phyloP scores from a whole-genome alignment of 2,113 vertebrate species.

The Cathartes aura region DNA sequence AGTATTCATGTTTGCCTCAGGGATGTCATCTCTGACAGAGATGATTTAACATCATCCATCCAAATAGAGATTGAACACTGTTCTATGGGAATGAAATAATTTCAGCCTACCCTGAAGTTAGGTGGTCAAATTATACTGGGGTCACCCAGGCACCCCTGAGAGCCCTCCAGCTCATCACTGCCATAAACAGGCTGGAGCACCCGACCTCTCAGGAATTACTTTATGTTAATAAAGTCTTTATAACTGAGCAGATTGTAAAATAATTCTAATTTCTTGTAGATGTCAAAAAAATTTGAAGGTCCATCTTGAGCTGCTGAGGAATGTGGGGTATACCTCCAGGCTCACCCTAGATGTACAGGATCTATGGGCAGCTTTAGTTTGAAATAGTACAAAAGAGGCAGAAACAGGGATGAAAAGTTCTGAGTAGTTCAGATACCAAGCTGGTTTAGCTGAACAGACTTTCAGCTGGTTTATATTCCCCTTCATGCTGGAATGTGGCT shows the following conservation, averaged over 20 bases:
- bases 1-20: not conserved
- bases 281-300: not conserved
- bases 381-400: not conserved
- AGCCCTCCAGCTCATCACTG: constrained; percentile 20
- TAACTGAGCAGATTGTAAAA: not conserved
- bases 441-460: not conserved
- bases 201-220: not conserved
- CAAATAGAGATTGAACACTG: not conserved
- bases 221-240: not conserved
- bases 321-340: not conserved
- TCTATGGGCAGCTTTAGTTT: not conserved
- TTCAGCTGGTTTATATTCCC: not conserved
- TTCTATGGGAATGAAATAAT: not conserved
- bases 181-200: not conserved
- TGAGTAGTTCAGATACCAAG: not conserved
- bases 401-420: not conserved
- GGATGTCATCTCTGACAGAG: constrained; percentile 18
- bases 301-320: not conserved
- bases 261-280: not conserved
- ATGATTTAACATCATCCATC: constrained; percentile 18
- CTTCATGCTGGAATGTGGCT: not conserved
- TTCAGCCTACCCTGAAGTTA: not conserved
- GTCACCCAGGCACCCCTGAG: not conserved
- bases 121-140: not conserved
- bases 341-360: not conserved